Evolutionary conservation across 2,113 vertebrate genomes (phyloP).

Genomic region (Oceanites oceanicus): DNA sequence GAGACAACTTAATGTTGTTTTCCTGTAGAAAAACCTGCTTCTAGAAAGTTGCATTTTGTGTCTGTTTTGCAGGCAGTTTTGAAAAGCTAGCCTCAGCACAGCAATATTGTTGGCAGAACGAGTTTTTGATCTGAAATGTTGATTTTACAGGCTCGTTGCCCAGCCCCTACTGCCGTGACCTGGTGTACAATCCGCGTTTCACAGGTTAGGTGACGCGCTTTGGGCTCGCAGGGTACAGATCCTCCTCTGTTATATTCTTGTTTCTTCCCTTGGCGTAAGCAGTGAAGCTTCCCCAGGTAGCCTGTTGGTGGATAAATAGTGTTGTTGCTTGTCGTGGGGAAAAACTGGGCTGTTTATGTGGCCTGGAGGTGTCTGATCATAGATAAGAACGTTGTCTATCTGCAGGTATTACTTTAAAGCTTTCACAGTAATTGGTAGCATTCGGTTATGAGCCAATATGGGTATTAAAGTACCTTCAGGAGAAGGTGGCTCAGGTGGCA

Average conservation of each 20-base stretch:
- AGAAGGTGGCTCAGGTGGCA: conserved; percentile 16
- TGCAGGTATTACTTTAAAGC: conserved; percentile 5
- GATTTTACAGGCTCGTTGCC: background rate
- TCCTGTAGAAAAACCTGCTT: conserved; percentile 29
- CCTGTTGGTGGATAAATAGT: background rate
- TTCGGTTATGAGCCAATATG: conserved; percentile 4
- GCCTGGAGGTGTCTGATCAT: background rate
- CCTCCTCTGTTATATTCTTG: background rate
- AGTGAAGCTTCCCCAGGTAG: background rate
- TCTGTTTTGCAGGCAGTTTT: background rate
- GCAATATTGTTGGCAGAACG: background rate
- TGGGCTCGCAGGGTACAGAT: conserved; percentile 42
- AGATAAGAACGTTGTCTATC: background rate
- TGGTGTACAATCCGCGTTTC: background rate
- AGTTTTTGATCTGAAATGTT: background rate
- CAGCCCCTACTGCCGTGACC: background rate
- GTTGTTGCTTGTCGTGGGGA: background rate
- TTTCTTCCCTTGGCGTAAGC: background rate
- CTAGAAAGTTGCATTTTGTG: background rate
- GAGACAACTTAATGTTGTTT: background rate
- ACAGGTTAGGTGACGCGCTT: background rate
- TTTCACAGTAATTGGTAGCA: background rate
- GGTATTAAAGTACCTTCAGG: conserved; percentile 9
- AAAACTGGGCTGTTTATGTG: background rate
- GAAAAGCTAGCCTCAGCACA: background rate